phyloP scores from a whole-genome alignment of 2,113 vertebrate species.

The Eurystomus gularis region DNA sequence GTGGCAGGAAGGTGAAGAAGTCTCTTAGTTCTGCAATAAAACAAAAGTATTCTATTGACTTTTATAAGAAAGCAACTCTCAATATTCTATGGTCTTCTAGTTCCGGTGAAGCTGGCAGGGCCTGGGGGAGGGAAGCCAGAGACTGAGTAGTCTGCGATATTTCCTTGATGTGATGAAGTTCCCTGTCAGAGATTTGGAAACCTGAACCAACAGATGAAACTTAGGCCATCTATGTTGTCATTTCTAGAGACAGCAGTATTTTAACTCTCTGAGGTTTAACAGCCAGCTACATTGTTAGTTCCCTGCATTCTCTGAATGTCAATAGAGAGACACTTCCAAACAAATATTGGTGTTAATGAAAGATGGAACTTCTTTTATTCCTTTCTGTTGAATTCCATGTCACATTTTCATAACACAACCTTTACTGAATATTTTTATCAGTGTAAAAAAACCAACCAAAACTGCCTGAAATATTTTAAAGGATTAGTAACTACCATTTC shows the following conservation, averaged over 20 bases:
- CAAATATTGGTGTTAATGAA: slow-evolving; percentile 72
- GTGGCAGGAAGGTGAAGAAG: slow-evolving; percentile 38
- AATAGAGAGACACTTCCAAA: slow-evolving; percentile 62
- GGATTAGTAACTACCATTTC: not conserved
- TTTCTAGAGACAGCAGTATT: slow-evolving; percentile 67
- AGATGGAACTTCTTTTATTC: slow-evolving; percentile 63
- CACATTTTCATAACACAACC: slow-evolving; percentile 8
- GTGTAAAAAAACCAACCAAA: not conserved
- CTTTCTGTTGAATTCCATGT: slow-evolving; percentile 50
- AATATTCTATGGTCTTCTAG: slow-evolving; percentile 54
- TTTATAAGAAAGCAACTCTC: slow-evolving; percentile 34
- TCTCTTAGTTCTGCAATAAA: slow-evolving; percentile 38
- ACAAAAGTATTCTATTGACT: slow-evolving; percentile 62
- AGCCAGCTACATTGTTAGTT: slow-evolving; percentile 74
- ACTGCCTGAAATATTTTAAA: not conserved
- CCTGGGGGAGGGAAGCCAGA: slow-evolving; percentile 57
- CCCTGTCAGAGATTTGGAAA: slow-evolving; percentile 85
- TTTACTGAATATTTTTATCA: slow-evolving; percentile 32
- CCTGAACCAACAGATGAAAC: slow-evolving; percentile 80
- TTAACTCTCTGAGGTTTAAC: slow-evolving; percentile 61
- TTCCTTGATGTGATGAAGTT: slow-evolving; percentile 84
- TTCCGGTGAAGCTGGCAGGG: slow-evolving; percentile 55
- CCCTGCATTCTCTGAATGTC: slow-evolving; percentile 76
- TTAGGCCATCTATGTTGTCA: slow-evolving; percentile 68
- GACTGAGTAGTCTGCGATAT: slow-evolving; percentile 69